phyloP scores from a whole-genome alignment of 2,113 vertebrate genomes.

The Plecotus auritus region DNA sequence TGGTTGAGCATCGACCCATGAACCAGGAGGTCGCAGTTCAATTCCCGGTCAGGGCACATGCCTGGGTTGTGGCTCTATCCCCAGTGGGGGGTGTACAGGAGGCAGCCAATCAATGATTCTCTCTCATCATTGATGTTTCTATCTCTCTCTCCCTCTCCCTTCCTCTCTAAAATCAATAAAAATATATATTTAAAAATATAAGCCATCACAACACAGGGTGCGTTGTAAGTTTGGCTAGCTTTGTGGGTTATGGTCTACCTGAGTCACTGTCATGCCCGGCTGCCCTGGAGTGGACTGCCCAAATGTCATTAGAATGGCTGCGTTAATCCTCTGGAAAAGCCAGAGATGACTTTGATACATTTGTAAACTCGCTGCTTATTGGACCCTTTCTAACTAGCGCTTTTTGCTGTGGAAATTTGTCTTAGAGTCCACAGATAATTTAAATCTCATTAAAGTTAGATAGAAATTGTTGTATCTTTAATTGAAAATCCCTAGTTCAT shows the following conservation, averaged over 20 bases:
- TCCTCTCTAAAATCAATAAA: too few species aligned
- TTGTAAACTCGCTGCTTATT: neutral
- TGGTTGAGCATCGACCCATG: too few species aligned
- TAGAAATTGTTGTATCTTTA: conserved; percentile 19
- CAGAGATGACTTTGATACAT: neutral
- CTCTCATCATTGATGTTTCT: too few species aligned
- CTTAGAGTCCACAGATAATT: neutral
- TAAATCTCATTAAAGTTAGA: conserved; percentile 27
- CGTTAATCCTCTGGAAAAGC: neutral
- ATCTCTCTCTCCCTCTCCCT: too few species aligned
- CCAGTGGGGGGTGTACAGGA: too few species aligned
- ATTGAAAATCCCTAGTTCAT: conserved; percentile 16
- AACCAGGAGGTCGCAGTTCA: too few species aligned
- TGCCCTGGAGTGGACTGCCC: neutral
- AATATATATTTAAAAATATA: too few species aligned
- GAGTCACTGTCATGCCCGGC: neutral
- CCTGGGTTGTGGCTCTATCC: too few species aligned
- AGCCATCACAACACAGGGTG: neutral
- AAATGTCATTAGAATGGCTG: neutral
- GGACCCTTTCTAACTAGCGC: neutral
- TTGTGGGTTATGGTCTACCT: neutral
- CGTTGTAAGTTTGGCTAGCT: neutral
- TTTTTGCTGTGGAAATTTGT: neutral
- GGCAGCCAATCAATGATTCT: too few species aligned
- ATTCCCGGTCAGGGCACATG: too few species aligned